Evolutionary conservation across 2,113 vertebrate species (phyloP), one percentile per base, ranked within the genome.

Genomic region (Panthera uncia): DNA sequence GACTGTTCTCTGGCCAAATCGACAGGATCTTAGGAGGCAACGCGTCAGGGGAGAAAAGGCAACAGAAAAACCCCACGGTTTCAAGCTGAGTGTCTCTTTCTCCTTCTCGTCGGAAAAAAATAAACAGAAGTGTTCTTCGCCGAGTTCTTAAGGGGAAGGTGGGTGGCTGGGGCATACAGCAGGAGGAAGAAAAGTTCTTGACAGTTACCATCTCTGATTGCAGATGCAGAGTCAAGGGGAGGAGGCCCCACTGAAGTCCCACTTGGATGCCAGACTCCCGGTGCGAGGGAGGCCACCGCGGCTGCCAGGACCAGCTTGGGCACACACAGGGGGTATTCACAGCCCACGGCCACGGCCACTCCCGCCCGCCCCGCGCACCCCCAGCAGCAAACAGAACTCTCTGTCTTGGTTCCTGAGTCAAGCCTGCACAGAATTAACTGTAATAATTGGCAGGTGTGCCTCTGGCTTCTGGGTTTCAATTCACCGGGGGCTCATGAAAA

Each of bases 371-470:
- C 69, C 8, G 3, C 0, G 5, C 68, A 12, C 78, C 86, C 81
- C 96, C 79, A 52, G 74, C 57, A 21, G 96, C 92, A 95, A 57
- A 96, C 81, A 97, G 97, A 73, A 89, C 95, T 65, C 95, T 73
- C 82, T 96, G 97, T 97, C 96, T 96, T 12, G 0, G 80, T 38
- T 74, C 82, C 86, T 13, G 68, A 92, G 79, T 82, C 86, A 29
- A 55, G 82, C 41, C 87, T 80, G 86, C 82, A 33, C 55, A 19
- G 83, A 96, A 98, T 97, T 95, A 97, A 50, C 97, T 98, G 97
- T 74, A 97, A 98, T 96, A 96, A 97, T 97, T 98, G 98, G 97
- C 98, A 96, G 97, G 97, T 96, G 94, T 91, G 97, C 68, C 2
- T 4, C 93, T 97, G 98, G 85, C 93, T 93, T 76, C 95, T 97